Evolutionary conservation across 2,888 invertebrate genomes (phyloP).

Genomic region (Galerucella nymphaeae): DNA sequence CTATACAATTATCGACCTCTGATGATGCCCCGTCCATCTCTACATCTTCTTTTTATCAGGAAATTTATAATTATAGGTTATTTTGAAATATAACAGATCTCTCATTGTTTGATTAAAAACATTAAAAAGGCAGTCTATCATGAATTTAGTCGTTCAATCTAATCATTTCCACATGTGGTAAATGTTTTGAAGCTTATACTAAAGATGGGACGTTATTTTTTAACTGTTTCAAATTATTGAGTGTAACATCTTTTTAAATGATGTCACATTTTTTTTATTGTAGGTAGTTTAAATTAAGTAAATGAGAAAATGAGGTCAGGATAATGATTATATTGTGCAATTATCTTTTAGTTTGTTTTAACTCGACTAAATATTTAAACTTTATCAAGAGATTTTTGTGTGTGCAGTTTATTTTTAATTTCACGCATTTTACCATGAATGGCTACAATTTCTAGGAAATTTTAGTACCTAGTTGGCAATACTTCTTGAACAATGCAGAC

Average conservation of each 20-base stretch:
- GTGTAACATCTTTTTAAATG: conserved; percentile 17
- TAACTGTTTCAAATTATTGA: background rate
- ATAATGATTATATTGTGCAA: background rate
- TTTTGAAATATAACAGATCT: background rate
- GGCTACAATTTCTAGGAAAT: no score
- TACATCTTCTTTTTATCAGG: background rate
- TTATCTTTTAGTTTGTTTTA: background rate
- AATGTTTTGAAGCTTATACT: background rate
- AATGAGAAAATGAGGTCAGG: conserved; percentile 17
- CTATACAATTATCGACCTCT: background rate
- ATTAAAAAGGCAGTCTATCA: background rate
- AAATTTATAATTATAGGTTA: background rate
- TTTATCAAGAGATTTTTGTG: background rate
- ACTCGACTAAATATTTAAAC: background rate
- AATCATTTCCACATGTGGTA: background rate
- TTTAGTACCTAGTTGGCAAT: background rate
- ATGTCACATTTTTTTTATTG: conserved; percentile 33
- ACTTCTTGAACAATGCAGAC: background rate
- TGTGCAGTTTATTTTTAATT: background rate
- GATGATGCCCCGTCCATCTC: background rate
- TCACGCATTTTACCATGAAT: no score
- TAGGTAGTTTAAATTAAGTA: background rate
- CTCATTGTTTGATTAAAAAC: background rate
- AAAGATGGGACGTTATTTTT: background rate
- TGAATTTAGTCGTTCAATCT: background rate